These are phyloP conservation scores for Psittacara wagleri DNA, from an alignment of 2,113 vertebrate genomes.

Conservation along the genomic window DNA sequence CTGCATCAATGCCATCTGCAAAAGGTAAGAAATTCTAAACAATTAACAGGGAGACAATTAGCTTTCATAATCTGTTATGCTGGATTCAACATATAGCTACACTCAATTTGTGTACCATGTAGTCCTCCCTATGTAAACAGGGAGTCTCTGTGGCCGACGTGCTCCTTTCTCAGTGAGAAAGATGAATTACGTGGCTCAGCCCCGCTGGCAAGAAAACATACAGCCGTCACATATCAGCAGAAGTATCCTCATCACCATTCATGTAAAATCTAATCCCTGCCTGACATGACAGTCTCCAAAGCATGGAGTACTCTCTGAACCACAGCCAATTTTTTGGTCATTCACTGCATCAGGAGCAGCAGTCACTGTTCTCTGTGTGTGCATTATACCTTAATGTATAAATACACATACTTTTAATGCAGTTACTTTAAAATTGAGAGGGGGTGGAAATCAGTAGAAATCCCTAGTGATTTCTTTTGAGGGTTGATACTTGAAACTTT, in stretches of 20 bases:
- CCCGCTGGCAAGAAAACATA: conserved; percentile 16
- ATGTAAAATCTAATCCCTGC: conserved; percentile 61
- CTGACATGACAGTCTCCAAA: conserved; percentile 58
- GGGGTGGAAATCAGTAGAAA: not conserved
- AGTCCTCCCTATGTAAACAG: not conserved
- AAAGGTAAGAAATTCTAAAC: not conserved
- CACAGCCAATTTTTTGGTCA: not conserved
- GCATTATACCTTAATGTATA: not conserved
- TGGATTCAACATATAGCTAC: not conserved
- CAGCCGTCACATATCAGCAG: conserved; percentile 43
- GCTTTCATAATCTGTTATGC: not conserved
- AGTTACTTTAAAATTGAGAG: not conserved
- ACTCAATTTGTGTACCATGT: not conserved
- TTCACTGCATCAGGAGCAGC: not conserved
- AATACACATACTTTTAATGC: not conserved
- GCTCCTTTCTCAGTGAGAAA: not conserved
- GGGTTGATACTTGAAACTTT: not conserved
- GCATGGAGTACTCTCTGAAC: conserved; percentile 41
- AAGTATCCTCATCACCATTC: conserved; percentile 49
- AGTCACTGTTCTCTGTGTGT: not conserved
- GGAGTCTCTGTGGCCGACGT: not conserved
- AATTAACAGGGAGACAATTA: not conserved
- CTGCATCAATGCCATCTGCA: not conserved
- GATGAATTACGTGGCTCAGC: conserved; percentile 52
- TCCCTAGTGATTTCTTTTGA: not conserved